Percentiles rank a stretch among this genome's conserved stretches.
phyloP scores from a whole-genome alignment of 1,140 invertebrate genomes.

The Bombus haemorrhoidalis region DNA sequence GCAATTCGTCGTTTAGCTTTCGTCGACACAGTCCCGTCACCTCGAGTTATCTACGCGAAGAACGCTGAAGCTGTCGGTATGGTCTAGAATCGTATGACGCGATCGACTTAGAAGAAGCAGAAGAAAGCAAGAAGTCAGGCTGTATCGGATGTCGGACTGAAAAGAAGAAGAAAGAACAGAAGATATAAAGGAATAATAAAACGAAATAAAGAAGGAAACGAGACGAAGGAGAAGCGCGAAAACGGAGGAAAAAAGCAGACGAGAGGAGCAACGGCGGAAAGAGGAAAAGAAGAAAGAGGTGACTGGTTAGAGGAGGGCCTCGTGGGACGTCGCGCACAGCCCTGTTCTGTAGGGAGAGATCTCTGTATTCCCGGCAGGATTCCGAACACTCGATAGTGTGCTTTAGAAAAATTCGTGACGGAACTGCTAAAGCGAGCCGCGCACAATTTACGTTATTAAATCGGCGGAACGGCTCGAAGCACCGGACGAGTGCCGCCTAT shows the following conservation, averaged over 20 bases:
- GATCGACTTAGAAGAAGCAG: neutral
- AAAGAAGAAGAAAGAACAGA: neutral
- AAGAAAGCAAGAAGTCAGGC: too few species aligned
- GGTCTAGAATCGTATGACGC: neutral
- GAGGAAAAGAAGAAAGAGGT: conserved; percentile 1
- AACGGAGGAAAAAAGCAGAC: too few species aligned
- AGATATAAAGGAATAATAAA: neutral
- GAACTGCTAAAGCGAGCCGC: conserved; percentile 74
- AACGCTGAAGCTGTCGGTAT: neutral
- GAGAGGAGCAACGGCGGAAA: conserved; percentile 1
- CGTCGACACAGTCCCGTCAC: conserved; percentile 53
- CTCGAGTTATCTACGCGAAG: conserved; percentile 30
- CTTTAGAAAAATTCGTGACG: conserved; percentile 82
- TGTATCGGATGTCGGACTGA: neutral
- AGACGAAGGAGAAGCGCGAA: neutral
- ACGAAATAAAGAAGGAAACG: neutral
- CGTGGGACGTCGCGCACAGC: conserved; percentile 44
- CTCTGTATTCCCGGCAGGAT: conserved; percentile 80
- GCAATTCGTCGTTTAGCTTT: conserved; percentile 68
- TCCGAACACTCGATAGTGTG: conserved; percentile 81
- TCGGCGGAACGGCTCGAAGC: conserved; percentile 76
- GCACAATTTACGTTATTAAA: conserved; percentile 81
- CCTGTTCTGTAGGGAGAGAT: conserved; percentile 60
- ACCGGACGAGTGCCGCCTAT: conserved; percentile 75
- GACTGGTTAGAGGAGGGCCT: conserved; percentile 9